Evolutionary conservation across 2,113 vertebrate species (phyloP).

Genomic region (Sminthopsis crassicaudata): DNA sequence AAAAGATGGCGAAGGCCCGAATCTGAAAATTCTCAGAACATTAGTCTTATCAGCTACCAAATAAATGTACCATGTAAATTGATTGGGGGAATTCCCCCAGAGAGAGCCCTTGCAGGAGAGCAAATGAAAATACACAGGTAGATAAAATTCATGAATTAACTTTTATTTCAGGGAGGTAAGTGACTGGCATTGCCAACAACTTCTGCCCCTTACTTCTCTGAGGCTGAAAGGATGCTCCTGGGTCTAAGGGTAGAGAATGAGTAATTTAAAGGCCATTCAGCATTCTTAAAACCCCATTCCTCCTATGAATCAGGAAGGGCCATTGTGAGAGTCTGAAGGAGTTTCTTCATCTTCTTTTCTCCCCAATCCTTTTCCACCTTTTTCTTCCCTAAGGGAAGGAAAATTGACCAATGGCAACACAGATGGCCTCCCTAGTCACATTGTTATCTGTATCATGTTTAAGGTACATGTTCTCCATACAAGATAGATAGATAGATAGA

Average conservation of each 20-base stretch:
- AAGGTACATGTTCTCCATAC: not conserved
- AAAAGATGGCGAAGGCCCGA: not conserved
- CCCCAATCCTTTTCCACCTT: not conserved
- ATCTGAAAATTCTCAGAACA: not conserved
- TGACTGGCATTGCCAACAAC: not conserved
- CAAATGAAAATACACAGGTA: not conserved
- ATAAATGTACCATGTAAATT: not conserved
- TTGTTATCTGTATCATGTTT: not conserved
- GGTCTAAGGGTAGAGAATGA: not conserved
- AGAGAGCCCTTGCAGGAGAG: not conserved
- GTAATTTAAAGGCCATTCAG: not conserved
- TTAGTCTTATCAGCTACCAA: not conserved
- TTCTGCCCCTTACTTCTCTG: not conserved
- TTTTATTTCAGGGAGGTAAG: not conserved
- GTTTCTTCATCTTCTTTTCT: not conserved
- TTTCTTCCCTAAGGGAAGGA: not conserved
- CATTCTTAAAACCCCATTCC: not conserved
- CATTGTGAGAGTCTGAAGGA: not conserved
- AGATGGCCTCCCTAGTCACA: not conserved
- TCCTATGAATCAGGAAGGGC: not conserved
- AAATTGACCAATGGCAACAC: not conserved
- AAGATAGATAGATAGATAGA: too few species aligned
- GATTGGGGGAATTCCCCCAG: not conserved
- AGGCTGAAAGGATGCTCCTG: not conserved
- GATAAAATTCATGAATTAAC: not conserved